Evolutionary conservation across 2,113 vertebrate species (phyloP).

Genomic region (Oryzias curvinotus): DNA sequence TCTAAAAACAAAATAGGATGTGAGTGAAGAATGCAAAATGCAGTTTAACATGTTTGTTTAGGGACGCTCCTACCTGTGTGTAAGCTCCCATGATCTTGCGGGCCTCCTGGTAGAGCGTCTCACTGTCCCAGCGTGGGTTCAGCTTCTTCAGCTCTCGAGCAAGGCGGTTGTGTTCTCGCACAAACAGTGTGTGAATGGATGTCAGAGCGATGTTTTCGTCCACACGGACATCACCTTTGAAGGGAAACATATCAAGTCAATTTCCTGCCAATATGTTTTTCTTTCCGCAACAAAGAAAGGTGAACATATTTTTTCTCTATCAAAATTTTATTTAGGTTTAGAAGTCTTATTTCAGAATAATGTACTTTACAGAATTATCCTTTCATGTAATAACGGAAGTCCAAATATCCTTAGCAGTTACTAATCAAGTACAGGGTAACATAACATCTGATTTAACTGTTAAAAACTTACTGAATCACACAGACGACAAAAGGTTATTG

Average conservation of each 20-base stretch:
- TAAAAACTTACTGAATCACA: neutral
- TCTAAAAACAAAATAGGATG: slow-evolving; percentile 58
- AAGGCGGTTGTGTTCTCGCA: slow-evolving; percentile 81
- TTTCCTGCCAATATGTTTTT: too few relatives aligned
- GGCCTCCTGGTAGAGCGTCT: slow-evolving; percentile 77
- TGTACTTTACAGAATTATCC: too few relatives aligned
- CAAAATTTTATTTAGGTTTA: too few relatives aligned
- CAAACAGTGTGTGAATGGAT: slow-evolving; percentile 74
- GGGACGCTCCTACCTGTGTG: slow-evolving; percentile 65
- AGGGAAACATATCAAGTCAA: too few relatives aligned
- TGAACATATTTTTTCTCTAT: too few relatives aligned
- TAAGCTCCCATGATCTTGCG: slow-evolving; percentile 80
- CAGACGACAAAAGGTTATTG: too few relatives aligned
- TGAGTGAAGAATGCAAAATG: neutral
- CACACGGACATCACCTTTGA: slow-evolving; percentile 73
- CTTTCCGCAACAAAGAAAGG: too few relatives aligned
- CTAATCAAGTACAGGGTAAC: too few relatives aligned
- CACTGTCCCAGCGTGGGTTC: slow-evolving; percentile 75
- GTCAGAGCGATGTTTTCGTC: slow-evolving; percentile 77
- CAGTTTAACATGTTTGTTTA: neutral
- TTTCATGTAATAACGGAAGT: too few relatives aligned
- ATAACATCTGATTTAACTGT: too few relatives aligned
- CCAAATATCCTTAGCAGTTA: too few relatives aligned
- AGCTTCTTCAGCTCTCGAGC: slow-evolving; percentile 65
- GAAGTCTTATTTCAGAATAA: too few relatives aligned